These are phyloP conservation scores for Drosophila phalerata DNA, from an alignment of 2,888 invertebrate species.

Conservation along the genomic window DNA sequence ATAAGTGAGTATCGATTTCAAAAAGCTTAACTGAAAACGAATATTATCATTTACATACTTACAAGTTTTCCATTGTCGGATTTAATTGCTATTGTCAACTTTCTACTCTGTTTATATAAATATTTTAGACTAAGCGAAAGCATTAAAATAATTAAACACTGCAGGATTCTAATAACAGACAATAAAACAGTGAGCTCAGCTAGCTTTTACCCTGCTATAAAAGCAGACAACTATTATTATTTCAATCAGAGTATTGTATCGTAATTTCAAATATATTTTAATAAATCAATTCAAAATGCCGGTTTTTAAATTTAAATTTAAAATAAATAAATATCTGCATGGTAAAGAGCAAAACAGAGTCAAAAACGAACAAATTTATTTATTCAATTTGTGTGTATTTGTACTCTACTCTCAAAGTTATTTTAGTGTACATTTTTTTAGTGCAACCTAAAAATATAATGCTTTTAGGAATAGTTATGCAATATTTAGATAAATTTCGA, in stretches of 20 bases:
- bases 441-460: not conserved
- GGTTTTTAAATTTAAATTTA: no score
- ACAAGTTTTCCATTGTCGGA: not conserved
- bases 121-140: not conserved
- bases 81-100: not conserved
- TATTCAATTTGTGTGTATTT: slow-evolving; percentile 45
- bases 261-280: no score
- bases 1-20: not conserved
- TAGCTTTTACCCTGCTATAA: not conserved
- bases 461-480: slow-evolving; percentile 5
- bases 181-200: not conserved
- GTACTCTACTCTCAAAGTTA: slow-evolving; percentile 5
- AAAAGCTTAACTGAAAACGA: not conserved
- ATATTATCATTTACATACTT: not conserved
- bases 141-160: slow-evolving; percentile 6
- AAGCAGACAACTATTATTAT: no score
- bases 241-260: no score
- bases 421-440: slow-evolving; percentile 4
- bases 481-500: slow-evolving; percentile 6
- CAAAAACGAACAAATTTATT: slow-evolving; percentile 38
- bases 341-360: not conserved
- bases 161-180: not conserved
- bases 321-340: no score
- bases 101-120: not conserved
- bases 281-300: no score